Percentiles rank a stretch among this genome's conserved stretches.
Evolutionary conservation across 2,888 invertebrate species (phyloP).

Genomic region (Chelonus formosanus): DNA sequence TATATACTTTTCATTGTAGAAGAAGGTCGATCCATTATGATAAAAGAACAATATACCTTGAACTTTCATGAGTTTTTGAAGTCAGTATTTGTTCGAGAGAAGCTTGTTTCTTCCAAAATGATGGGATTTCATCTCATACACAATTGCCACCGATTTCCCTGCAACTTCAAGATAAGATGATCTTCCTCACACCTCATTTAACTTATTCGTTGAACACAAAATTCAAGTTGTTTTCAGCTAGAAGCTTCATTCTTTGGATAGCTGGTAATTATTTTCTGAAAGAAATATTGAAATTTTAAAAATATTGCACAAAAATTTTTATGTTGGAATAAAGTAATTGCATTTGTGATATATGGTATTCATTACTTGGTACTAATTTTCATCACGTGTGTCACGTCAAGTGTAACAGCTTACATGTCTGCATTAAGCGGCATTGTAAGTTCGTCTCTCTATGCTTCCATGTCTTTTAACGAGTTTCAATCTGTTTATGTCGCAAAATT

Average conservation of each 20-base stretch:
- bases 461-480: conserved; percentile 18
- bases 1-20: not conserved
- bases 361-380: conserved; percentile 19
- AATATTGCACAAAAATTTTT: too few relatives aligned
- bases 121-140: not conserved
- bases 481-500: conserved; percentile 22
- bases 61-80: conserved; percentile 1
- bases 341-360: not conserved
- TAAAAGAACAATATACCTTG: conserved; percentile 10
- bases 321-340: too few relatives aligned
- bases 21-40: conserved; percentile 10
- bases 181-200: conserved; percentile 24
- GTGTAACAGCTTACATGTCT: conserved; percentile 3
- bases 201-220: conserved; percentile 11
- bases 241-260: not conserved
- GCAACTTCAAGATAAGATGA: conserved; percentile 12
- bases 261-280: conserved; percentile 6
- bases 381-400: conserved; percentile 20
- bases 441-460: not conserved
- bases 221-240: not conserved
- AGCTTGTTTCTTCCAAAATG: conserved; percentile 8
- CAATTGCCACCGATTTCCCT: conserved; percentile 27
- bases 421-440: not conserved
- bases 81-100: not conserved
- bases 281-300: not conserved